Percentiles rank a stretch among this genome's conserved stretches.
phyloP scores from a whole-genome alignment of 2,797 vertebrate species.

The Lophius americanus region DNA sequence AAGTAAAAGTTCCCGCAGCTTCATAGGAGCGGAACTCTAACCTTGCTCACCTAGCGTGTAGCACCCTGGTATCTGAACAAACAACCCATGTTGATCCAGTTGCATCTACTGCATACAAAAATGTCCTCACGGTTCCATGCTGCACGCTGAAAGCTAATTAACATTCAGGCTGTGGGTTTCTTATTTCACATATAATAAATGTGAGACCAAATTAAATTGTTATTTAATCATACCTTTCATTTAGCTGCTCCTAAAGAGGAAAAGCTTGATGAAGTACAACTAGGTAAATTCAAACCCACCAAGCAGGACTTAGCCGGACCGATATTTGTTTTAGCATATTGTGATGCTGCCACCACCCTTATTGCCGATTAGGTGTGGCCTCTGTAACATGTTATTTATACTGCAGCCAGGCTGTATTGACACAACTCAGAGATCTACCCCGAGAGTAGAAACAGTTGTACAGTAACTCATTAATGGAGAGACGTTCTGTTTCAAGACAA shows the following conservation, averaged over 20 bases:
- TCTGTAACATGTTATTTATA: slow-evolving; percentile 71
- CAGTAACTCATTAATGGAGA: slow-evolving; percentile 50
- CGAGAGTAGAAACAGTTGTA: slow-evolving; percentile 32
- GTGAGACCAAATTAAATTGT: background rate
- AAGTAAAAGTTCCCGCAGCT: background rate
- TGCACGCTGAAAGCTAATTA: background rate
- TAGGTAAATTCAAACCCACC: background rate
- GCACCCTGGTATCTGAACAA: background rate
- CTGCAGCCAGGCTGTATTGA: slow-evolving; percentile 65
- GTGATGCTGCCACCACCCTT: slow-evolving; percentile 42
- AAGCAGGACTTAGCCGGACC: background rate
- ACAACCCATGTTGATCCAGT: slow-evolving; percentile 1
- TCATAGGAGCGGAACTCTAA: slow-evolving; percentile 5
- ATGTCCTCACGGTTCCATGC: background rate
- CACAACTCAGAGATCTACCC: slow-evolving; percentile 56
- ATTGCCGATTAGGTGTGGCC: slow-evolving; percentile 45
- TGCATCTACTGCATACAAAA: slow-evolving; percentile 18
- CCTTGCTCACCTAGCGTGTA: background rate
- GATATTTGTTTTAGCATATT: slow-evolving; percentile 30
- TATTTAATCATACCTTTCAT: background rate
- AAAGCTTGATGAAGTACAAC: background rate
- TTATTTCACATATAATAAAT: no score
- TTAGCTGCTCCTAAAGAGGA: background rate
- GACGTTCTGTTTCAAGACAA: slow-evolving; percentile 25
- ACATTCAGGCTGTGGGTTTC: no score